Evolutionary conservation across 2,797 vertebrate genomes (phyloP).

Genomic region (Onychomys leucogaster): DNA sequence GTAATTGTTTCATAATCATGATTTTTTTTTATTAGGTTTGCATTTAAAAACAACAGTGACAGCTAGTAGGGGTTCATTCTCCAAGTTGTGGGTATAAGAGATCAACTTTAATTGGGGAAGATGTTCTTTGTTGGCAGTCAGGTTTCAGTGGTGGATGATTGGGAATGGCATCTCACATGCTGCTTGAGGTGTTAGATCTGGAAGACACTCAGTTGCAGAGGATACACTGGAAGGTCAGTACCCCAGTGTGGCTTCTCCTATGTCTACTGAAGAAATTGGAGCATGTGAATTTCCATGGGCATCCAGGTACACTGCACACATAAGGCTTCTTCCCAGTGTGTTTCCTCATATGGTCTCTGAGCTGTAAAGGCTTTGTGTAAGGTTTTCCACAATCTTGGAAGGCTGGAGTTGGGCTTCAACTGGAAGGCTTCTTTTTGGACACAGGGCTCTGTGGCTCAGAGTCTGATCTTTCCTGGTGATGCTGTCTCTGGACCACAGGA

Average conservation of each 20-base stretch:
- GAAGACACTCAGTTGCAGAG: neutral
- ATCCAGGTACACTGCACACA: neutral
- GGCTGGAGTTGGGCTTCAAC: neutral
- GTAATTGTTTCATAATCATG: neutral
- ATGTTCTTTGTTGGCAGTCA: neutral
- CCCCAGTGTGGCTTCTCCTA: neutral
- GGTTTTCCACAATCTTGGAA: neutral
- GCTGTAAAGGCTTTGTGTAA: neutral
- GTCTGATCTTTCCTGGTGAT: neutral
- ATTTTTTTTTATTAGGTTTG: neutral
- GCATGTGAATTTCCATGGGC: neutral
- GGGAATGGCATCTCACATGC: neutral
- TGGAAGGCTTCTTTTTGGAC: no score
- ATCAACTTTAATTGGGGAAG: neutral
- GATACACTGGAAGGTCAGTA: no score
- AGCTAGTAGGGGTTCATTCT: neutral
- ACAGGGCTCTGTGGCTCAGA: neutral
- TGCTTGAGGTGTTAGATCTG: neutral
- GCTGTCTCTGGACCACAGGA: neutral
- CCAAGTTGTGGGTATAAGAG: no score
- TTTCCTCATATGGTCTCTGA: neutral
- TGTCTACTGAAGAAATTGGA: neutral
- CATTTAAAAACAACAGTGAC: no score
- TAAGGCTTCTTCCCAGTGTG: neutral
- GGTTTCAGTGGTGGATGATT: neutral